Evolutionary conservation across 2,797 vertebrate genomes (phyloP), one percentile per base, ranked within the genome.

Genomic region (Mus minutoides): DNA sequence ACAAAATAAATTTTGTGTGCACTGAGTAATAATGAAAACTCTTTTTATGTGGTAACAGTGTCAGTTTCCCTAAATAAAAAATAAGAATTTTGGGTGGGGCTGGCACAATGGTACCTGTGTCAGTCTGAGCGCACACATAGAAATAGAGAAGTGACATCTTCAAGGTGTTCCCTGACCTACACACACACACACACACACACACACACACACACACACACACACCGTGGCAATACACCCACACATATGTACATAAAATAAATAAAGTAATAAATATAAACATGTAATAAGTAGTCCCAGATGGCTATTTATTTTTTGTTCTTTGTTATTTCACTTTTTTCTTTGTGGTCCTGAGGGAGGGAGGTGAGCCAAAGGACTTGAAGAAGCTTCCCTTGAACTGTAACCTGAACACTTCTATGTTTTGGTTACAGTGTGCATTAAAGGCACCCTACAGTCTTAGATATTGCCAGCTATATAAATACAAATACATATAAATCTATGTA

Each of bases 271-370:
- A 71, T n/a, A 19, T 21, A 21, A 3, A 56, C 29, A 43, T 17
- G 37, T 21, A 43, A 22, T 31, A 56, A 73, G 19, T 31, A 11
- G 46, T 87, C 34, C 12, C n/a, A 2, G 3, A 4, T 73, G 11
- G 46, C 34, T 69, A 14, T 67, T n/a, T 69, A 14, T 85, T 71
- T 12, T 85, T 89, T 84, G 19, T 78, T 69, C 46, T 54, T 58
- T 73, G 3, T 16, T 73, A n/a, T 29, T 31, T 73, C 3, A 13
- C 1, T 31, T 40, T 58, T 75, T 56, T 31, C 69, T 17, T 37
- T 52, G 43, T 52, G 75, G 22, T 52, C 1, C 58, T 64, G 0
- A 5, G 7, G 17, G 2, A 11, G 0, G 11, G 2, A 22, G 31
- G 34, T 12, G 6, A 64, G n/a, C 8, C 56, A 46, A 78, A 60